Percentiles rank a stretch among this genome's conserved stretches.
These are phyloP conservation scores for Brachypteracias leptosomus DNA, from an alignment of 2,113 vertebrate genomes.

Conservation along the genomic window DNA sequence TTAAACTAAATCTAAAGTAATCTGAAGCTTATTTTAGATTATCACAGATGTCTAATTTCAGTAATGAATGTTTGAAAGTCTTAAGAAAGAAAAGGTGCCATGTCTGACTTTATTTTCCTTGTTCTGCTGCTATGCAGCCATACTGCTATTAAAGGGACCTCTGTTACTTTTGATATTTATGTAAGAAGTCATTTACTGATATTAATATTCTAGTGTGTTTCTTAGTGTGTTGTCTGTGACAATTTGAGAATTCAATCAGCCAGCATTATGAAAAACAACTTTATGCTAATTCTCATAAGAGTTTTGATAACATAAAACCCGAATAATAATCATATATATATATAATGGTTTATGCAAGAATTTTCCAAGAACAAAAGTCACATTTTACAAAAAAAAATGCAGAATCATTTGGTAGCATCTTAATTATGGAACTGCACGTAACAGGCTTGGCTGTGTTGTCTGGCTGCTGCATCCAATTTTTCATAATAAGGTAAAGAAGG, in stretches of 20 bases:
- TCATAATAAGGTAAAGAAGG: background rate
- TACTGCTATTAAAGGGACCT: constrained; percentile 12
- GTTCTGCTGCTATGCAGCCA: constrained; percentile 36
- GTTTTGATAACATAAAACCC: background rate
- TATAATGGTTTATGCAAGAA: background rate
- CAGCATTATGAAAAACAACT: background rate
- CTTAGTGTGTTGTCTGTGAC: background rate
- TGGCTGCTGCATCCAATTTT: background rate
- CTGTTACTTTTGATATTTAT: background rate
- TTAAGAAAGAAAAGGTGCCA: background rate
- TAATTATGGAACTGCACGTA: background rate
- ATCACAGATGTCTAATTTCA: background rate
- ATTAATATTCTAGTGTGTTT: background rate
- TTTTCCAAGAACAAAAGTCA: background rate
- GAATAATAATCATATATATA: background rate
- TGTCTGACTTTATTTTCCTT: background rate
- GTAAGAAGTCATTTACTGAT: background rate
- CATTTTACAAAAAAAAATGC: background rate
- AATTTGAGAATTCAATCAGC: background rate
- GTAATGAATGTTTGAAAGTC: background rate
- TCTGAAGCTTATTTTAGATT: background rate
- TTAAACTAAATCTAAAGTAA: background rate
- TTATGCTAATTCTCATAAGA: background rate
- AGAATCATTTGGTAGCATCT: background rate
- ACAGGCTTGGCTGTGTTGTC: background rate